Evolutionary conservation across 2,888 invertebrate species (phyloP).

Genomic region (Mylabris sibirica): DNA sequence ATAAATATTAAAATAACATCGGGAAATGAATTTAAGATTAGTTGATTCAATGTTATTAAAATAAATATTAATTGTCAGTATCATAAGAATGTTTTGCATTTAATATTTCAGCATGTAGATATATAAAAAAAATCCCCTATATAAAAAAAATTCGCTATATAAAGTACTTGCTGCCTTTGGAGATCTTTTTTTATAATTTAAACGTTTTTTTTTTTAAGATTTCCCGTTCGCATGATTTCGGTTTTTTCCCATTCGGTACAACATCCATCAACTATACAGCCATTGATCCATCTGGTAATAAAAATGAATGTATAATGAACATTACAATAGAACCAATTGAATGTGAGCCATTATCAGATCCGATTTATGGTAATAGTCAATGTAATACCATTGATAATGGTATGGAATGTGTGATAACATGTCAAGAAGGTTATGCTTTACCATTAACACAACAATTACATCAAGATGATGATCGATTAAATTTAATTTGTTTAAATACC

Average conservation of each 20-base stretch:
- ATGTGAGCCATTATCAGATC: constrained; percentile 54
- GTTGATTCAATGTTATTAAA: too few relatives aligned
- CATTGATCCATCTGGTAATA: constrained; percentile 67
- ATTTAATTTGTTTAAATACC: constrained; percentile 55
- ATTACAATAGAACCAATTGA: constrained; percentile 65
- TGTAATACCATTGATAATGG: constrained; percentile 50
- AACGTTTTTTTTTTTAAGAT: constrained; percentile 12
- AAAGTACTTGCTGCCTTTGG: too few relatives aligned
- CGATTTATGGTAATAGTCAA: constrained; percentile 53
- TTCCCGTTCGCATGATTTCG: constrained; percentile 57
- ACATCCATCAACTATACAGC: constrained; percentile 68
- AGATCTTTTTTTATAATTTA: too few relatives aligned
- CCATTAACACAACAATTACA: constrained; percentile 55
- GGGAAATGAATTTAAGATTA: too few relatives aligned
- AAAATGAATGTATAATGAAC: constrained; percentile 66
- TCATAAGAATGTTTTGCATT: too few relatives aligned
- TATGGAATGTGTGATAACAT: constrained; percentile 65
- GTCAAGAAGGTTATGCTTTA: constrained; percentile 69
- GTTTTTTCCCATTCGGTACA: constrained; percentile 65
- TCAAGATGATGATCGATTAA: constrained; percentile 38
- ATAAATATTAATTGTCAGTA: too few relatives aligned
- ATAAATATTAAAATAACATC: too few relatives aligned
- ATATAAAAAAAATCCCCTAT: too few relatives aligned
- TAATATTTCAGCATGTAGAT: too few relatives aligned
- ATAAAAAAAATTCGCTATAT: too few relatives aligned